These are phyloP conservation scores for Tolmerus cingulatus DNA, from an alignment of 2,888 invertebrate species.

Conservation along the genomic window DNA sequence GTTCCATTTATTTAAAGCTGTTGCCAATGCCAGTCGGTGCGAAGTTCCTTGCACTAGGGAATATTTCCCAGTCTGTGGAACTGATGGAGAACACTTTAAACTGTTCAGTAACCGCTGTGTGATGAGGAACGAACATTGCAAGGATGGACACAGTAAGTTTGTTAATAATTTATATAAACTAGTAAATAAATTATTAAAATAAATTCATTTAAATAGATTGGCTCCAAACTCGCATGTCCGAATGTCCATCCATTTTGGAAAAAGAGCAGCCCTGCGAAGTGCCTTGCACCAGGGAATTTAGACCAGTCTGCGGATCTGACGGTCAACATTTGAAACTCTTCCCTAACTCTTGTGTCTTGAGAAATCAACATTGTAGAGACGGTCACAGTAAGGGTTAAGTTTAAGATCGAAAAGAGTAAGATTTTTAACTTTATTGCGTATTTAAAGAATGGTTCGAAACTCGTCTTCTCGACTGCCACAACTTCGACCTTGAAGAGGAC, in stretches of 20 bases:
- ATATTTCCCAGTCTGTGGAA: conserved; percentile 21
- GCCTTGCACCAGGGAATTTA: background rate
- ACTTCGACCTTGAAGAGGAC: background rate
- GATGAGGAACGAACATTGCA: conserved; percentile 14
- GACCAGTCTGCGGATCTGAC: conserved; percentile 17
- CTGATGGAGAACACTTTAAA: conserved; percentile 13
- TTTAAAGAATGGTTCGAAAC: background rate
- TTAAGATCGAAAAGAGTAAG: background rate
- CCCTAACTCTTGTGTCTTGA: background rate
- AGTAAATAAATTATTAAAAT: background rate
- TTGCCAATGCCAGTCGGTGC: background rate
- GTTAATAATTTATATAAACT: background rate
- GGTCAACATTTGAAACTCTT: background rate
- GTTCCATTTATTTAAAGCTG: background rate
- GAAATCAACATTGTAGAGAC: conserved; percentile 4
- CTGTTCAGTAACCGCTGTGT: conserved; percentile 8
- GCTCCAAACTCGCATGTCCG: background rate
- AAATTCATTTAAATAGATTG: background rate
- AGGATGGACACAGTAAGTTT: background rate
- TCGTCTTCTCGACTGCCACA: background rate
- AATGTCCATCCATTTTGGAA: background rate
- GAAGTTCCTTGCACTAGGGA: conserved; percentile 15
- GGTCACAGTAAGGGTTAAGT: background rate
- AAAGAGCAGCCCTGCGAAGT: background rate
- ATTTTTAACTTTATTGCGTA: no score